Evolutionary conservation across 2,113 vertebrate genomes (phyloP).

Genomic region (Calonectris borealis): DNA sequence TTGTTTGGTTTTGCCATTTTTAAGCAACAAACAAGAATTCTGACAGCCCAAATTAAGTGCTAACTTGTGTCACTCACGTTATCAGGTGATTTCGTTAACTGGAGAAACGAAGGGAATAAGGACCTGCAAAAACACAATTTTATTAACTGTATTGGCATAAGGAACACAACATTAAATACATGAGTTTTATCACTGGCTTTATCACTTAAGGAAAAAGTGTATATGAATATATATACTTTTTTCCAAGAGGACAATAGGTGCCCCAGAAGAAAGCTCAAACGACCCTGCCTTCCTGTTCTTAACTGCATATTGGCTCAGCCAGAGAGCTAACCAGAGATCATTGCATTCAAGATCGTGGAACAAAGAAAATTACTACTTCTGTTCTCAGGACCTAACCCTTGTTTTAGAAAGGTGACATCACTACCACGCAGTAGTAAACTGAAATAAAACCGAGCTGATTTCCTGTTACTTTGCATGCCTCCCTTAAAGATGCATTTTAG

Average conservation of each 20-base stretch:
- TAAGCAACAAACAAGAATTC: background rate
- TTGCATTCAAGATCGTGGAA: background rate
- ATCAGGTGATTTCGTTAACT: background rate
- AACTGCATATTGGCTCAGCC: background rate
- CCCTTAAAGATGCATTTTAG: conserved; percentile 53
- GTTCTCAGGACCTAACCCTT: background rate
- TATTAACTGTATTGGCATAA: background rate
- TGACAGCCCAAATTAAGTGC: background rate
- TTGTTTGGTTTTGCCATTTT: background rate
- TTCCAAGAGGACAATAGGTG: background rate
- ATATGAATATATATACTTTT: background rate
- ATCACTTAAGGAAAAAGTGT: background rate
- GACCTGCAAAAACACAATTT: background rate
- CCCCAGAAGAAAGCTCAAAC: background rate
- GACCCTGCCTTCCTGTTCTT: background rate
- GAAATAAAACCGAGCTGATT: background rate
- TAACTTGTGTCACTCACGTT: background rate
- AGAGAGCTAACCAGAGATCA: background rate
- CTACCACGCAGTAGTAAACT: background rate
- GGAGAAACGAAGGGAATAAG: background rate
- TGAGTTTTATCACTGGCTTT: background rate
- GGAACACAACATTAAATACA: background rate
- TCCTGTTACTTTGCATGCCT: conserved; percentile 42
- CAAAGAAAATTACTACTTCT: background rate
- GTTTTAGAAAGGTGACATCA: conserved; percentile 5